phyloP scores from a whole-genome alignment of 2,113 vertebrate species.

The Gasterosteus nipponicus region DNA sequence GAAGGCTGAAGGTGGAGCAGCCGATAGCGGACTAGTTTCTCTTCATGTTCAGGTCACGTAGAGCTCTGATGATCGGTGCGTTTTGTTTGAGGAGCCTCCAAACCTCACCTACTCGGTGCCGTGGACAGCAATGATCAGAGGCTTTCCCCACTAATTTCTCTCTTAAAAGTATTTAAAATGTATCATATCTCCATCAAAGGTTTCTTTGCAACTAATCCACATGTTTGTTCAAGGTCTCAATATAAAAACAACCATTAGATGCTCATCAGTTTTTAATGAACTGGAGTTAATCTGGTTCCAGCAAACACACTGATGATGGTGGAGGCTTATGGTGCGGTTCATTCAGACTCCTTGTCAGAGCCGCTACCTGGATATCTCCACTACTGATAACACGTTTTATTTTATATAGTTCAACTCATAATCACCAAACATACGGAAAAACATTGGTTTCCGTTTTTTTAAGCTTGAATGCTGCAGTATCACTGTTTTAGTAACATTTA shows the following conservation, averaged over 20 bases:
- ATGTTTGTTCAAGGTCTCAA: not conserved
- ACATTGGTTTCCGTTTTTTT: no score
- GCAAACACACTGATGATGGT: not conserved
- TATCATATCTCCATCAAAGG: no score
- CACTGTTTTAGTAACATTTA: no score
- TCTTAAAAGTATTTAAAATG: not conserved
- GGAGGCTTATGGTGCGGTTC: not conserved
- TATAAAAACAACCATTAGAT: not conserved
- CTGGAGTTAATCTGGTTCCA: not conserved
- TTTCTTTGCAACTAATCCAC: not conserved
- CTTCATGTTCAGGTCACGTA: not conserved
- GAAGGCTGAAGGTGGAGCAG: no score
- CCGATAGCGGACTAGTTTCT: not conserved
- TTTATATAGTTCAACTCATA: conserved; percentile 16
- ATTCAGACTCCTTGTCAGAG: not conserved
- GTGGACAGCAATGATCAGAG: not conserved
- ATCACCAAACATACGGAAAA: no score
- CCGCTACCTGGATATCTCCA: not conserved
- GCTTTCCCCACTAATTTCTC: conserved; percentile 19
- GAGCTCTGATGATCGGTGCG: not conserved
- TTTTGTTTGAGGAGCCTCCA: conserved; percentile 2
- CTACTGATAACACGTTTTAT: not conserved
- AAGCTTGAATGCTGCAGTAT: no score
- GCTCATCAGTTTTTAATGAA: not conserved
- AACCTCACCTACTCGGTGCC: conserved; percentile 1